A percentile compares a stretch with the other conserved stretches of the same genome.
These are phyloP conservation scores for Rhagonycha lutea DNA, from an alignment of 2,888 invertebrate genomes.

Conservation along the genomic window DNA sequence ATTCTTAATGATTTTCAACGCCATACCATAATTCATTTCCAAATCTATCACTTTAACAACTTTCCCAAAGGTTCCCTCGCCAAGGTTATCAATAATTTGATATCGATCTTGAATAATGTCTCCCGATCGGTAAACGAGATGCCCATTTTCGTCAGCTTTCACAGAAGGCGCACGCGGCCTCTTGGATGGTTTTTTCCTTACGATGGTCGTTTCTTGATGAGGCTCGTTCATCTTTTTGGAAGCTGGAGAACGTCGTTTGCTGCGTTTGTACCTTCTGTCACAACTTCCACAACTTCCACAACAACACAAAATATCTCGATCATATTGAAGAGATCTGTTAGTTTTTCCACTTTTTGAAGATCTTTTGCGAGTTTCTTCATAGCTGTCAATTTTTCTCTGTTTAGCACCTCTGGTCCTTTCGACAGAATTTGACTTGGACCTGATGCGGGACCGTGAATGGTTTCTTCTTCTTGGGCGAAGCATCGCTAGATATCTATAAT, in stretches of 20 bases:
- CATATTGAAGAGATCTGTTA: constrained; percentile 64
- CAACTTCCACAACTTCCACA: too few relatives aligned
- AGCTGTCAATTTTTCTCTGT: constrained; percentile 70
- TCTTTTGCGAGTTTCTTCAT: constrained; percentile 59
- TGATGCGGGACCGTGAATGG: constrained; percentile 66
- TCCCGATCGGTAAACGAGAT: constrained; percentile 98
- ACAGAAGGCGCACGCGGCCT: constrained; percentile 89
- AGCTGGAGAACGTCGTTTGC: constrained; percentile 81
- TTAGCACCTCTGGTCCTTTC: constrained; percentile 75
- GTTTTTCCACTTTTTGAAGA: constrained; percentile 69
- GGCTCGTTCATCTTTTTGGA: constrained; percentile 76
- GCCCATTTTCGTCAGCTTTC: constrained; percentile 99
- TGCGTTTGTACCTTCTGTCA: constrained; percentile 83
- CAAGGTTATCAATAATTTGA: constrained; percentile 97
- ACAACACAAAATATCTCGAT: constrained; percentile 76
- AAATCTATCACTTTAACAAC: constrained; percentile 98
- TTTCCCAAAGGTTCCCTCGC: constrained; percentile 99
- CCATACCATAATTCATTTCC: constrained; percentile 92
- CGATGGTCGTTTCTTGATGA: too few relatives aligned
- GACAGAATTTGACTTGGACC: constrained; percentile 58
- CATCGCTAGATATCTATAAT: constrained; percentile 60
- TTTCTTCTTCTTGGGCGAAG: constrained; percentile 82
- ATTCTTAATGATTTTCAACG: constrained; percentile 99
- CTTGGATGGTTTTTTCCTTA: too few relatives aligned
- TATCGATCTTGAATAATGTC: constrained; percentile 99